Conservation (phyloP, 2,797 vertebrate species). For the Peromyscus eremicus region DNA sequence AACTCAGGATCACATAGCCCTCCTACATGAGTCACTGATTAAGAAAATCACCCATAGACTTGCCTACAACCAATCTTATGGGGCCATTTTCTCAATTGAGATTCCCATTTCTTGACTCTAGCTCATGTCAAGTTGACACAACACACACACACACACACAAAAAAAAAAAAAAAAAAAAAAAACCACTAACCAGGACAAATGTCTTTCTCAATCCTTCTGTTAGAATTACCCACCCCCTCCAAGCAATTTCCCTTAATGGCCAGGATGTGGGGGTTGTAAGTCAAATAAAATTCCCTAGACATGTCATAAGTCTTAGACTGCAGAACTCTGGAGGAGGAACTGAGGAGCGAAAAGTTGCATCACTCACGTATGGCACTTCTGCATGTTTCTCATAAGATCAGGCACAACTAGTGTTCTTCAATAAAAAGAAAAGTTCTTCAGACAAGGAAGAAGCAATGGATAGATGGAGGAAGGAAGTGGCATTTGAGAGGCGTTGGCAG, state of each 20-base stretch:
- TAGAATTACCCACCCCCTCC: background rate
- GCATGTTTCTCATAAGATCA: background rate
- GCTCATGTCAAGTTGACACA: background rate
- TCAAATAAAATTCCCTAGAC: background rate
- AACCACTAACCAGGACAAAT: background rate
- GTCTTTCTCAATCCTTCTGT: background rate
- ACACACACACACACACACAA: too few relatives aligned
- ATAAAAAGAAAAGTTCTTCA: background rate
- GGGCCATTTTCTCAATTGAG: background rate
- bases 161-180: too few relatives aligned
- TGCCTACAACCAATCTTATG: background rate
- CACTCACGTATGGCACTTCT: background rate
- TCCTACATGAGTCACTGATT: background rate
- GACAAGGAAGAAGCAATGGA: fast-evolving
- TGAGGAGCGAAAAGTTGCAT: background rate
- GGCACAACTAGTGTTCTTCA: background rate
- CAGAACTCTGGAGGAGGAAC: background rate
- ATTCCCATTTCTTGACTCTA: background rate
- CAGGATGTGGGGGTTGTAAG: background rate
- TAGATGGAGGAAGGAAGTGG: background rate
- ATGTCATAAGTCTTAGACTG: background rate
- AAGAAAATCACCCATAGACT: background rate
- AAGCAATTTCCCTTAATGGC: background rate
- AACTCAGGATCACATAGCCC: background rate
- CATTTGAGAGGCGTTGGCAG: background rate